Percentiles rank a stretch among this genome's conserved stretches.
Evolutionary conservation across 2,888 invertebrate species (phyloP).

Genomic region (Eristalis arbustorum): DNA sequence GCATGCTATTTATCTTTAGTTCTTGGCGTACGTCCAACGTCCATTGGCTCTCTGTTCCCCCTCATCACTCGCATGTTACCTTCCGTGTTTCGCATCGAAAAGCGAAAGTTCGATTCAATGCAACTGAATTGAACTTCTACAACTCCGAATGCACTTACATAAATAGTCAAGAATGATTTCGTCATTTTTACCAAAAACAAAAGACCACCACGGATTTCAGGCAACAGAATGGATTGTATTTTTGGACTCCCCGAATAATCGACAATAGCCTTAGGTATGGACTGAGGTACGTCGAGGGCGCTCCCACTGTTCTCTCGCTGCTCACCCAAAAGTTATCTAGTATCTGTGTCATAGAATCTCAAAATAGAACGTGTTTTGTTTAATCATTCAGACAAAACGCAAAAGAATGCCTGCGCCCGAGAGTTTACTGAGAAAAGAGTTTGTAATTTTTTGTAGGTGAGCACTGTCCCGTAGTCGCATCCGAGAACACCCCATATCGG

Average conservation of each 20-base stretch:
- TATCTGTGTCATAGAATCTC: constrained; percentile 79
- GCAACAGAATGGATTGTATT: constrained; percentile 66
- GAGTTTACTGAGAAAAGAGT: not conserved
- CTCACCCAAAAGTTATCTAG: constrained; percentile 24
- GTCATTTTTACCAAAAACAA: constrained; percentile 20
- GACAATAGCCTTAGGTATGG: constrained; percentile 15
- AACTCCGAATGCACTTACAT: constrained; percentile 31
- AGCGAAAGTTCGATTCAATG: constrained; percentile 36
- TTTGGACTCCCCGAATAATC: constrained; percentile 18
- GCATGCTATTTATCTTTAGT: constrained; percentile 14
- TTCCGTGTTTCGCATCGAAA: constrained; percentile 11
- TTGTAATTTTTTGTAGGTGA: not conserved
- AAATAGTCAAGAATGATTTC: constrained; percentile 25
- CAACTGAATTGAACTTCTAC: constrained; percentile 3
- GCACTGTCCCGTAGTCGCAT: not conserved
- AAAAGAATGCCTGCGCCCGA: constrained; percentile 35
- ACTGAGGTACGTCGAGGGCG: not conserved
- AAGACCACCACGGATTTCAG: constrained; percentile 60
- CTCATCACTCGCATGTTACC: not conserved
- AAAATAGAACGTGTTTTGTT: constrained; percentile 70
- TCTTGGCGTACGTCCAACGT: constrained; percentile 40
- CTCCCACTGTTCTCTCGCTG: constrained; percentile 50
- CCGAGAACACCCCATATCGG: constrained; percentile 52
- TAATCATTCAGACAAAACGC: constrained; percentile 27
- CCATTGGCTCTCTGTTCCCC: not conserved